Evolutionary conservation across 2,888 invertebrate species (phyloP).

Genomic region (Muscina levida): DNA sequence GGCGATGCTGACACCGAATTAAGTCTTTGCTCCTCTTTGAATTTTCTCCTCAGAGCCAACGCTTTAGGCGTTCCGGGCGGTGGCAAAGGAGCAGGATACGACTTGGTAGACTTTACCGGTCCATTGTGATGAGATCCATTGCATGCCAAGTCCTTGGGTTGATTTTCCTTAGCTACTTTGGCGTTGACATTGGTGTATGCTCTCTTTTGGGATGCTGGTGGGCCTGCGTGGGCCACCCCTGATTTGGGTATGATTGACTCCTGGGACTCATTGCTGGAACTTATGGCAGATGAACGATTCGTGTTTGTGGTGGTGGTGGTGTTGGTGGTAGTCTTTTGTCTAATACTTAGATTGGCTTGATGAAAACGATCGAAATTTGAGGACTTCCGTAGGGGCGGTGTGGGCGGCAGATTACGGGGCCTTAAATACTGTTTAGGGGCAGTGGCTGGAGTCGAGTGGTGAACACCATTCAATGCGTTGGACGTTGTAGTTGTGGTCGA

Average conservation of each 20-base stretch:
- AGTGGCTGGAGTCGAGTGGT: conserved; percentile 61
- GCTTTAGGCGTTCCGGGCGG: conserved; percentile 72
- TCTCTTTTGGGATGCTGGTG: conserved; percentile 75
- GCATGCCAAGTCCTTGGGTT: conserved; percentile 68
- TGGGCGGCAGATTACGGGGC: conserved; percentile 66
- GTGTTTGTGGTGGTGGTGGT: conserved; percentile 15
- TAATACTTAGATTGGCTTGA: conserved; percentile 71
- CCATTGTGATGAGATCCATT: conserved; percentile 60
- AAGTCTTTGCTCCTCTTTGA: conserved; percentile 73
- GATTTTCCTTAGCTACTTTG: conserved; percentile 77
- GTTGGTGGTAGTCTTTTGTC: conserved; percentile 63
- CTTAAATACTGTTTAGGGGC: conserved; percentile 71
- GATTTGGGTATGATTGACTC: conserved; percentile 74
- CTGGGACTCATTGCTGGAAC: conserved; percentile 70
- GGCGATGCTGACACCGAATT: conserved; percentile 70
- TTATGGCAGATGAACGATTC: conserved; percentile 70
- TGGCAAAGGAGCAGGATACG: conserved; percentile 73
- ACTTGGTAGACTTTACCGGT: conserved; percentile 68
- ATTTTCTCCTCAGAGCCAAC: conserved; percentile 69
- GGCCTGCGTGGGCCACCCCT: conserved; percentile 54
- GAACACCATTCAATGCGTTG: conserved; percentile 40
- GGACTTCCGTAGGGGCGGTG: conserved; percentile 60
- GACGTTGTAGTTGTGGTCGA: conserved; percentile 37
- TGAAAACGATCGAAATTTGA: conserved; percentile 70
- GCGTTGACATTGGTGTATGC: conserved; percentile 73